These are phyloP conservation scores for Coregonus clupeaformis DNA, from an alignment of 2,113 vertebrate species.

Conservation along the genomic window DNA sequence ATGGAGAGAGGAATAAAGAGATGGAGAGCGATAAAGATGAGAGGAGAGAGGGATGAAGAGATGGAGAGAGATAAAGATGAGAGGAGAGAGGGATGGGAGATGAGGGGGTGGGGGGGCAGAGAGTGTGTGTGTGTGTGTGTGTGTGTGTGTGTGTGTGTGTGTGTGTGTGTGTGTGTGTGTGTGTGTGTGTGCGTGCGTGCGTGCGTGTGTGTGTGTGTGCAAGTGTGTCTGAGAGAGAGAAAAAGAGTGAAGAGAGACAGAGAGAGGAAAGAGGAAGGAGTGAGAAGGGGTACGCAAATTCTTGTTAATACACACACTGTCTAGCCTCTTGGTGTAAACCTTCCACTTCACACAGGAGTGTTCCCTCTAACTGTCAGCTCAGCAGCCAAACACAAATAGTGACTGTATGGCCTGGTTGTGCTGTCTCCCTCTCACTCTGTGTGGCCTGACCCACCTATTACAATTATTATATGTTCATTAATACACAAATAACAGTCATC, in stretches of 20 bases:
- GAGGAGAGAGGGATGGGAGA: slow-evolving; percentile 14
- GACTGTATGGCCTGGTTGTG: background rate
- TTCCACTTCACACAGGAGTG: slow-evolving; percentile 42
- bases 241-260: background rate
- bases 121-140: background rate
- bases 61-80: slow-evolving; percentile 40
- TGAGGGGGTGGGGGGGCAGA: background rate
- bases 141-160: background rate
- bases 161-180: no score
- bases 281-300: background rate
- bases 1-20: slow-evolving; percentile 50
- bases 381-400: slow-evolving; percentile 34
- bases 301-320: slow-evolving; percentile 3
- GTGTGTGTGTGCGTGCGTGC: background rate
- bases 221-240: background rate
- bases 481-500: background rate
- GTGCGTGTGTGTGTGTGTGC: background rate
- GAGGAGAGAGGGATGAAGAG: slow-evolving; percentile 32
- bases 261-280: background rate
- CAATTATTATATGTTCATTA: no score
- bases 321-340: slow-evolving; percentile 8
- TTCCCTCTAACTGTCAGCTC: slow-evolving; percentile 20
- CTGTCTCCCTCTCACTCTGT: background rate
- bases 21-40: slow-evolving; percentile 12
- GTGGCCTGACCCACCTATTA: background rate